Evolutionary conservation across 2,113 vertebrate species (phyloP).

Genomic region (Hemicordylus capensis): DNA sequence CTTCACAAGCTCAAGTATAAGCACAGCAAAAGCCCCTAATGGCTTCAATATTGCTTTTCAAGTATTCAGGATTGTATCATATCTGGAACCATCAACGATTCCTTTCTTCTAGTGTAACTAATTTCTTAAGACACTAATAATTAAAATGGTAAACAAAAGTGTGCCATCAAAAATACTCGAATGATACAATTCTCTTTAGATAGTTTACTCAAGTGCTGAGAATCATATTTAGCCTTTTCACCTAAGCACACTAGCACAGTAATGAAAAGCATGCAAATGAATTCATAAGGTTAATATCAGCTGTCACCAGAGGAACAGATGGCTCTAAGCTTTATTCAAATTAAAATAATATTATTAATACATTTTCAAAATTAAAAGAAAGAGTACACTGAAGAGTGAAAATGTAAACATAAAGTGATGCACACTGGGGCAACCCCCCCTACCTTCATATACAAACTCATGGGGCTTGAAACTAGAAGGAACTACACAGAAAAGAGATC

Average conservation of each 20-base stretch:
- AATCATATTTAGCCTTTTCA: neutral
- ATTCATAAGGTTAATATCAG: constrained; percentile 30
- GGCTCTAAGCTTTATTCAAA: neutral
- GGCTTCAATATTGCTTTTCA: neutral
- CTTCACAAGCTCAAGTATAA: neutral
- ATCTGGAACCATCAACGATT: neutral
- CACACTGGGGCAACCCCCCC: neutral
- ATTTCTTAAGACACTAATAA: constrained; percentile 9
- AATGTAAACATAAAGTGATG: neutral
- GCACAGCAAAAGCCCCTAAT: neutral
- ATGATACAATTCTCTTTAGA: constrained; percentile 8
- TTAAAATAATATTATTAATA: constrained; percentile 19
- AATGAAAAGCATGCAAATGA: neutral
- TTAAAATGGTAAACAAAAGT: constrained; percentile 11
- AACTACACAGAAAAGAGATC: neutral
- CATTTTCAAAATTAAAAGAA: constrained; percentile 1
- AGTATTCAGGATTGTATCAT: neutral
- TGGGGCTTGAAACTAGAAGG: neutral
- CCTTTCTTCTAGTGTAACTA: neutral
- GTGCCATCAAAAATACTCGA: neutral
- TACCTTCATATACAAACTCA: neutral
- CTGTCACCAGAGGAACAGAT: constrained; percentile 3
- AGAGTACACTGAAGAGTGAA: neutral
- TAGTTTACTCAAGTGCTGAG: neutral
- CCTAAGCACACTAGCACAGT: neutral